Evolutionary conservation across 2,888 invertebrate genomes (phyloP).

Genomic region (Heliconius erato): DNA sequence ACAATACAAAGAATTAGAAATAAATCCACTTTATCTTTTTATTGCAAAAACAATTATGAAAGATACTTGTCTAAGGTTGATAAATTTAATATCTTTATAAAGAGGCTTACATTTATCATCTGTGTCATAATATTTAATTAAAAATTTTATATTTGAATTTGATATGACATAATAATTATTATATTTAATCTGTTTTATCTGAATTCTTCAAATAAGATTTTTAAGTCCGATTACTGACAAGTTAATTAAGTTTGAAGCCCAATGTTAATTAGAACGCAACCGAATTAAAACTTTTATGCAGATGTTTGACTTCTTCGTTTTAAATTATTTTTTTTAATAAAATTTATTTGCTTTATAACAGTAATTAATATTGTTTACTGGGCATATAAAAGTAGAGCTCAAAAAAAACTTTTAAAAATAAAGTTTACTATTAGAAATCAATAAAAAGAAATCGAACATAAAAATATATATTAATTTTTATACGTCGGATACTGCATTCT

Average conservation of each 20-base stretch:
- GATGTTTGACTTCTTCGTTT: conserved; percentile 7
- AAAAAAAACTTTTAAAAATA: too few species aligned
- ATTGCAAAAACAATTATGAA: neutral
- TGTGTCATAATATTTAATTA: too few species aligned
- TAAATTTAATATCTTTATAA: too few species aligned
- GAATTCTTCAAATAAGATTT: conserved; percentile 22
- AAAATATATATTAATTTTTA: too few species aligned
- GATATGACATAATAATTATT: neutral
- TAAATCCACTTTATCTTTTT: neutral
- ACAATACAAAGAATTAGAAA: neutral
- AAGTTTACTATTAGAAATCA: too few species aligned
- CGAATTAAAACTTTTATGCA: conserved; percentile 28
- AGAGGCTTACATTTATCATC: too few species aligned
- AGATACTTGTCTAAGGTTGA: too few species aligned
- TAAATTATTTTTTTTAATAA: neutral
- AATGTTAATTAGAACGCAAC: conserved; percentile 30
- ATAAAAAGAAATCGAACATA: too few species aligned
- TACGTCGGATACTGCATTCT: too few species aligned
- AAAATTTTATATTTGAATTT: neutral
- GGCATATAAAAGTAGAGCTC: too few species aligned
- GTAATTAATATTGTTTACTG: neutral
- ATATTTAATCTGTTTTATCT: conserved; percentile 11
- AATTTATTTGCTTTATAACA: neutral
- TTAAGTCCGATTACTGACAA: conserved; percentile 25
- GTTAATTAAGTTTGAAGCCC: conserved; percentile 29